Percentiles rank a stretch among this genome's conserved stretches.
phyloP scores from a whole-genome alignment of 2,888 invertebrate genomes.

The Adelognathus sp. region DNA sequence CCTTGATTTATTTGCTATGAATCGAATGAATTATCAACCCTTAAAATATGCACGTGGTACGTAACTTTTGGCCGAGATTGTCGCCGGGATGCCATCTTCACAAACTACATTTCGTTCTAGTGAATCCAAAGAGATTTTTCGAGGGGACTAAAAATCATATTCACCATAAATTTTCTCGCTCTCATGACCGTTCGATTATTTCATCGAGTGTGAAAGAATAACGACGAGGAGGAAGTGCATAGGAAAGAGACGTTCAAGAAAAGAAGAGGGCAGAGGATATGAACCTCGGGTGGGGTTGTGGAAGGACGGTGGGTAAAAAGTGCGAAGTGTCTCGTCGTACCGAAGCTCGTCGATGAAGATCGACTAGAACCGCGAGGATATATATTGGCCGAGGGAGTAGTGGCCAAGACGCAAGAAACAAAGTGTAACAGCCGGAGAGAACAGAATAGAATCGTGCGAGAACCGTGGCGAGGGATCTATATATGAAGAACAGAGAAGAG shows the following conservation, averaged over 20 bases:
- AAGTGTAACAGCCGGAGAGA: conserved; percentile 72
- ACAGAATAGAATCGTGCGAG: conserved; percentile 7
- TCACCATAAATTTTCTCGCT: background rate
- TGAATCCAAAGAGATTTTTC: no score
- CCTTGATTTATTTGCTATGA: no score
- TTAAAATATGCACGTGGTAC: no score
- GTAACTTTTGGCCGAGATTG: no score
- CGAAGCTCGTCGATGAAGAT: background rate
- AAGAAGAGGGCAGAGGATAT: background rate
- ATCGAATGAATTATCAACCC: no score
- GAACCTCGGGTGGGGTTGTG: background rate
- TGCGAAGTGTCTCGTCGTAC: conserved; percentile 5
- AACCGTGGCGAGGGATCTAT: background rate
- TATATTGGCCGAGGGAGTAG: background rate
- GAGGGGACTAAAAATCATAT: background rate
- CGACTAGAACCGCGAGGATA: no score
- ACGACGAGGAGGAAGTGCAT: background rate
- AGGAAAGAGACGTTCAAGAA: background rate
- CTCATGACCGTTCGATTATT: background rate
- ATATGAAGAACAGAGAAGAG: conserved; percentile 25
- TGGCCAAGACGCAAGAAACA: conserved; percentile 65
- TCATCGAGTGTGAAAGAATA: background rate
- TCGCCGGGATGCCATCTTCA: no score
- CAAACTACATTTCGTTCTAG: no score
- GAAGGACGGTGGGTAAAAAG: conserved; percentile 14